Percentiles rank a stretch among this genome's conserved stretches.
Conservation (phyloP, 1,140 invertebrate species). For the Mizuhopecten yessoensis region DNA sequence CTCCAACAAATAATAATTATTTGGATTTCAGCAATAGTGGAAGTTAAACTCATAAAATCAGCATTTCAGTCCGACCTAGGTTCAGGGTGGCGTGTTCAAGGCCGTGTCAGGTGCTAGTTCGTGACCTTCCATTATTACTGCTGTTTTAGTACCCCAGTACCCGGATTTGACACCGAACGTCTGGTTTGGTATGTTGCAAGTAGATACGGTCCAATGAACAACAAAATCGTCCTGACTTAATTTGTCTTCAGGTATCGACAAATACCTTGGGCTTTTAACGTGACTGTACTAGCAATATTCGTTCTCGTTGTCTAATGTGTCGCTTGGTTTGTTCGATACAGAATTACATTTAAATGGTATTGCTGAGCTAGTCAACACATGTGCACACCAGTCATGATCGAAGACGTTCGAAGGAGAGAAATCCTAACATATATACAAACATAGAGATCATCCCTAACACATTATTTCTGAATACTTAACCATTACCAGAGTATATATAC, state of each 20-base stretch:
- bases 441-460: too few relatives aligned
- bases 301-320: not conserved
- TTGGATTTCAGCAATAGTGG: too few relatives aligned
- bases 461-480: too few relatives aligned
- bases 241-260: not conserved
- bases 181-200: not conserved
- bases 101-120: not conserved
- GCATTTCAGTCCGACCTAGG: not conserved
- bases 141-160: not conserved
- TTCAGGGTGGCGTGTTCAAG: not conserved
- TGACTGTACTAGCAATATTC: not conserved
- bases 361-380: too few relatives aligned
- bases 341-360: too few relatives aligned
- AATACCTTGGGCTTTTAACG: not conserved
- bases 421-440: too few relatives aligned
- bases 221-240: not conserved
- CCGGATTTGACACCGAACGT: not conserved
- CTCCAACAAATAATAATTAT: too few relatives aligned
- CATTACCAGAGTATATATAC: too few relatives aligned
- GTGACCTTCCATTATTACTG: too few relatives aligned
- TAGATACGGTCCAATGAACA: not conserved
- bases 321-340: too few relatives aligned
- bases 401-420: too few relatives aligned
- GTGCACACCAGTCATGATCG: too few relatives aligned
- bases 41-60: not conserved